Base-by-base conservation (phyloP, 2,113 vertebrate species). In the Aegotheles bennettii region DNA sequence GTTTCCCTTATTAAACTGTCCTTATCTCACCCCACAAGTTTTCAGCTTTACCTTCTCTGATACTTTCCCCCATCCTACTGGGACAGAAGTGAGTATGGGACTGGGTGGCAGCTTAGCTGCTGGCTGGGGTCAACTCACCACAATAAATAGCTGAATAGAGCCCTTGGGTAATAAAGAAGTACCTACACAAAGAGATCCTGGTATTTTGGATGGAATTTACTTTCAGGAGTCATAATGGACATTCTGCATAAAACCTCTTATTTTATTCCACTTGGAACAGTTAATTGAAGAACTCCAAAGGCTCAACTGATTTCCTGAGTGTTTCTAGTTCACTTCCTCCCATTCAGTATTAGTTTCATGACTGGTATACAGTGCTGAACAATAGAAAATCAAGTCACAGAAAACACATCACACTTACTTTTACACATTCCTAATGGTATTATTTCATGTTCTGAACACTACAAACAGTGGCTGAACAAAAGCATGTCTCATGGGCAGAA, bases 1-100 rank as follows among this genome's bases (percentile, higher is more conserved):
- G 21, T 4, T 82, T 86, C 28, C 13, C 17, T 35, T 50, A 1
- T 73, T 67, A 31, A 87, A 31, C 2, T 14, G 9, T 10, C 11
- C 36, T 50, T 35, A 45, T 45, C 2, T 1, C 19, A 63, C 16
- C 14, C 6, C 33, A 28, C 33, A 35, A 2, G 1, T 38, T 89
- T 81, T 47, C 35, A 64, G 16, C 21, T 69, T 84, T 84, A 33
- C 9, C 3, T 57, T 7, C 68, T 71, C n/a, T 65, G 35, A 47
- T 26, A 33, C 11, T 25, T 7, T 38, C 4, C 4, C 9, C 5
- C 6, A 40, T n/a, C 59, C 26, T 21, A 2, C 40, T 26, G 21
- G 7, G 42, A 6, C 18, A 80, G 35, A 33, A 56, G 20, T 11
- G 23, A 25, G 4, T 16, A 8, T 17, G 13, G 0, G 0, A 33